phyloP scores from a whole-genome alignment of 2,888 invertebrate species.

The Phymatocera aterrima region DNA sequence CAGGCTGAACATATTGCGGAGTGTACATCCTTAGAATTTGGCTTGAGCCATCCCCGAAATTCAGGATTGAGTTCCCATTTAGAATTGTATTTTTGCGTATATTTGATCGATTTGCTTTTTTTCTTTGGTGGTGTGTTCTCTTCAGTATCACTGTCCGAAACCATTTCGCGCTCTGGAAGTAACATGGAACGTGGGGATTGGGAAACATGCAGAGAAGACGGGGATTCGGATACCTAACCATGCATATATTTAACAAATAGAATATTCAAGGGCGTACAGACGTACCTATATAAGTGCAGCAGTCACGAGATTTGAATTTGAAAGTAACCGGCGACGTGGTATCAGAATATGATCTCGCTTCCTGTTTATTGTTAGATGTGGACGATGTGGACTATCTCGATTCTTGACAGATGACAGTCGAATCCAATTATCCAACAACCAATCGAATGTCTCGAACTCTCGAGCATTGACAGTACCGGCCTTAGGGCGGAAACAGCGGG shows the following conservation, averaged over 20 bases:
- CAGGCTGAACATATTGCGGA: neutral
- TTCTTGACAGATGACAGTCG: neutral
- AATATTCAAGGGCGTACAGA: neutral
- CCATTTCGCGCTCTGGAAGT: neutral
- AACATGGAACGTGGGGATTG: neutral
- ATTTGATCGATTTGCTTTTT: neutral
- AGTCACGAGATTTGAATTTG: slow-evolving; percentile 10
- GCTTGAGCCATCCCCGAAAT: slow-evolving; percentile 8
- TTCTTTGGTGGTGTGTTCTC: slow-evolving; percentile 11
- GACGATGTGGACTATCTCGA: neutral
- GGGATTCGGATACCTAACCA: neutral
- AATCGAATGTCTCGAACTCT: neutral
- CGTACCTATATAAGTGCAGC: neutral
- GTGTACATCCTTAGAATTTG: slow-evolving; percentile 8
- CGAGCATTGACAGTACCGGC: neutral
- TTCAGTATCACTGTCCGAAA: neutral
- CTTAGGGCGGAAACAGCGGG: no score
- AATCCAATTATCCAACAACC: neutral
- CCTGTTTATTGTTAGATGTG: neutral
- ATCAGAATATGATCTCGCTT: neutral
- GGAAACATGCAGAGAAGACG: neutral
- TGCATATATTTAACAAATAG: neutral
- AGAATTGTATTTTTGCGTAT: slow-evolving; percentile 1
- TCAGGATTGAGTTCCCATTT: slow-evolving; percentile 10
- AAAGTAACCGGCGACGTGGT: neutral